Base-by-base conservation (phyloP, 1,140 invertebrate genomes). In the Steinernema feltiae region DNA sequence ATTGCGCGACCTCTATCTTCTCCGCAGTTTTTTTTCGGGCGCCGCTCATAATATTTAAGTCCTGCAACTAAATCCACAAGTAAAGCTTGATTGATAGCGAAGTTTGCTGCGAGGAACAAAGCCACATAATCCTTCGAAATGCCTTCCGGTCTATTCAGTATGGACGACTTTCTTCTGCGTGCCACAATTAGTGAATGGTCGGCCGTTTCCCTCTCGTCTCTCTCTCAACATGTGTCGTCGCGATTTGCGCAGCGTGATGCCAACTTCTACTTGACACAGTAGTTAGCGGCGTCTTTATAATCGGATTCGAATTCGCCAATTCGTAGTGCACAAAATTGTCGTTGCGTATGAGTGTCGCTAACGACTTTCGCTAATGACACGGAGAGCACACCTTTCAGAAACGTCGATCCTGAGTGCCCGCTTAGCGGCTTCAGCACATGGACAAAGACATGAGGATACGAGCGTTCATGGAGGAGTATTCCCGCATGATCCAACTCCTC, bases 41-140 rank as follows among this genome's bases (percentile, higher is more conserved):
- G 24, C 53, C 24, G 3, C 3, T 63, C 53, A 63, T 63, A 63
- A 63, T 15, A 63, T 63, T 63, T 63, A 63, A 63, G 53, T 63
- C 53, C 7, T 15, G 53, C 7, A 27, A 21, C 53, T 63, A 63
- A 15, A 27, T 15, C 53, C 53, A 63, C 53, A 63, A 27, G 15
- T n/a, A 63, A 63, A 63, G 53, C 53, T 63, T 63, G 53, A 63
- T 63, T 63, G 53, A 63, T 63, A 63, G 53, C 53, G 53, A 63
- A 63, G 53, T 63, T 63, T 63, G 53, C 53, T 27, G 53, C 53
- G 53, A 63, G 53, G 53, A 63, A 63, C 53, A 63, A 63, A 63
- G 53, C 53, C 53, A 63, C 53, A 63, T 63, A 63, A 63, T 63
- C 53, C 53, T 63, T 63, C 24, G 53, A 63, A 63, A 63, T 63